Percentiles rank a stretch among this genome's conserved stretches.
These are phyloP conservation scores for human (Homo sapiens) DNA, from an alignment of 2,113 vertebrate genomes.

Conservation along the genomic window DNA sequence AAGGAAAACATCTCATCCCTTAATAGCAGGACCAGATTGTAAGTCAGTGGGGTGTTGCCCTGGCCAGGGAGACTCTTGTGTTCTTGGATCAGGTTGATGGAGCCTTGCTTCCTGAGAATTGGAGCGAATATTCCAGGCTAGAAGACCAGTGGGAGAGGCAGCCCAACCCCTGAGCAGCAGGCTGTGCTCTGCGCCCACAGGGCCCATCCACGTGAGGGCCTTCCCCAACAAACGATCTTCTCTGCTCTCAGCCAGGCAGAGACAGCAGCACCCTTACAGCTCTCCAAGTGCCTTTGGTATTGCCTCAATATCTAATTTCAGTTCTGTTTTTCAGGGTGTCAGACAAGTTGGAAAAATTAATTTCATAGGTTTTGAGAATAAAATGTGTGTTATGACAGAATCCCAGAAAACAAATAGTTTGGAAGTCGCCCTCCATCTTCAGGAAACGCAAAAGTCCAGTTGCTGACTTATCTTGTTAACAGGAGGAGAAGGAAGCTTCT, in stretches of 20 bases:
- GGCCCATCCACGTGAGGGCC: rapidly evolving
- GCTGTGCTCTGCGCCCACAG: rapidly evolving
- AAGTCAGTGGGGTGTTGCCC: neutral
- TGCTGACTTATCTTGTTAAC: neutral
- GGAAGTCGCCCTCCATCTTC: neutral
- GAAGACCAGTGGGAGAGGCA: neutral
- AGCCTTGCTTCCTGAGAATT: neutral
- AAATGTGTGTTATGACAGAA: neutral
- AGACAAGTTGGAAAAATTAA: neutral
- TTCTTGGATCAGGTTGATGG: neutral
- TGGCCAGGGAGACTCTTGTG: neutral
- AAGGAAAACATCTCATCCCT: rapidly evolving
- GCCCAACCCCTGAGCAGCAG: rapidly evolving
- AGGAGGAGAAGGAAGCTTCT: neutral
- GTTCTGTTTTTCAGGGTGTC: neutral
- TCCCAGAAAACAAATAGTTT: neutral
- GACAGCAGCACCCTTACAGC: neutral
- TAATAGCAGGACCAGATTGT: neutral
- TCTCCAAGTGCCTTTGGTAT: rapidly evolving
- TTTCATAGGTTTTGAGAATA: neutral
- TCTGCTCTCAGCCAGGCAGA: neutral
- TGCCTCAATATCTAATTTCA: neutral
- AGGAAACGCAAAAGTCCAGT: neutral
- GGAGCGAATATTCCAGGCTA: neutral
- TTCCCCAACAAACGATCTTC: rapidly evolving